Evolutionary conservation across 2,113 vertebrate species (phyloP).

Genomic region (Cervus canadensis): DNA sequence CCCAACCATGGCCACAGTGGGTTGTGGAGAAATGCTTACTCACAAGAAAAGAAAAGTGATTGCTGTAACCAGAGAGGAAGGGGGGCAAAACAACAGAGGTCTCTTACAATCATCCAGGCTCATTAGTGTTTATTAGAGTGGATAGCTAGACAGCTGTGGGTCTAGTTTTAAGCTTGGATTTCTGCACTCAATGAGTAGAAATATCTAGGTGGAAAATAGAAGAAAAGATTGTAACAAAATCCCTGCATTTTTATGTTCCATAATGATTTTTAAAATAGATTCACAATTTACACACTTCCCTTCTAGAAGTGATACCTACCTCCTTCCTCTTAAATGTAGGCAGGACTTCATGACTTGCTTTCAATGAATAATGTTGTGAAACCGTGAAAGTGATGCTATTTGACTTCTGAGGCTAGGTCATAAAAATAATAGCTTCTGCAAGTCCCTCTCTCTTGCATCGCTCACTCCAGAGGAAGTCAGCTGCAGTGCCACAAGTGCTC

Average conservation of each 20-base stretch:
- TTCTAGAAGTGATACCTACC: not conserved
- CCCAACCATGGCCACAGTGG: not conserved
- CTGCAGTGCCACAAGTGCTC: not conserved
- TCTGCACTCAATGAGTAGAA: not conserved
- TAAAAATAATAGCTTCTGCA: not conserved
- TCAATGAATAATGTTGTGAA: not conserved
- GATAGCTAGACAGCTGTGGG: not conserved
- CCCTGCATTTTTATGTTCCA: not conserved
- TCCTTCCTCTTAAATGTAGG: not conserved
- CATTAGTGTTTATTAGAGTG: not conserved
- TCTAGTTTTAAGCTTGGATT: not conserved
- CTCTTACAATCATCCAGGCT: not conserved
- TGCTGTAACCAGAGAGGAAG: not conserved
- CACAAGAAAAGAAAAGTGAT: not conserved
- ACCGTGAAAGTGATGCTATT: not conserved
- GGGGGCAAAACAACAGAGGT: not conserved
- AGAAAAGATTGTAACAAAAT: not conserved
- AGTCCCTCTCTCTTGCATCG: not conserved
- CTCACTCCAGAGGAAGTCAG: not conserved
- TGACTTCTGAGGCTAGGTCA: not conserved
- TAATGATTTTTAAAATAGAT: not conserved
- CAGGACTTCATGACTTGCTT: not conserved
- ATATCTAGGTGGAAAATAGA: not conserved
- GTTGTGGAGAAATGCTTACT: not conserved
- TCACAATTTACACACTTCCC: not conserved